Evolutionary conservation across 2,888 invertebrate species (phyloP), one percentile per base, ranked within the genome.

Genomic region (Helleia helle): DNA sequence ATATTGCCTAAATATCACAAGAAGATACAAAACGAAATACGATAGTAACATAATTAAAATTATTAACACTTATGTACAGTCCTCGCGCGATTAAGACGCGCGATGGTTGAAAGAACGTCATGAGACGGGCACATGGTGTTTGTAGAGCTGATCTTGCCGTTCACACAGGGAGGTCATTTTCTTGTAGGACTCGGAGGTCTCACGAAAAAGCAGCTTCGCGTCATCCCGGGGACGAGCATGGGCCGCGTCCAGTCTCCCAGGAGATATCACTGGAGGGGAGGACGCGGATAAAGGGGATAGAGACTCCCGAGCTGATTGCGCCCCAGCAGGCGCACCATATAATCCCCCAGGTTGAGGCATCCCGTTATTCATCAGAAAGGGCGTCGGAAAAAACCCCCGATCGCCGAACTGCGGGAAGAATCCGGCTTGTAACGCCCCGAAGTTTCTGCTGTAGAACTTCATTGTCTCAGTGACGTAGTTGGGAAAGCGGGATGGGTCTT

Each of bases 1-100:
- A 75, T 17, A 18, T 84, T 81, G 74, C 83, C 83, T 84, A 84
- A 75, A 83, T 84, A 84, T 84, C 84, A 84, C 84, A 84, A 84
- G 81, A 74, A 81, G 80, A 81, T 83, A 83, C 79, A 80, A 83
- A 83, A 81, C 79, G 77, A 81, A 83, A 80, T 83, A 83, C 68
- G 71, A 80, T 79, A 84, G 77, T 74, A 72, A 77, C 79, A 76
- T 38, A 76, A 74, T 80, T 74, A 79, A 79, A 68, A 80, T 72
- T 80, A 83, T 77, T 79, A 83, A 83, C 83, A 81, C 76, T 81
- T 74, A 75, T 73, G 73, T 80, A 73, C 73, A 31, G n/a, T 15
- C 59, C 47, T 59, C 46, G 65, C 65, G 65, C 77, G 81, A 81
- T 18, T 81, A 81, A 37, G 72, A 60, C 48, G 71, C 60, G 62